phyloP scores from a whole-genome alignment of 2,888 invertebrate genomes.

The Agrilus mali region DNA sequence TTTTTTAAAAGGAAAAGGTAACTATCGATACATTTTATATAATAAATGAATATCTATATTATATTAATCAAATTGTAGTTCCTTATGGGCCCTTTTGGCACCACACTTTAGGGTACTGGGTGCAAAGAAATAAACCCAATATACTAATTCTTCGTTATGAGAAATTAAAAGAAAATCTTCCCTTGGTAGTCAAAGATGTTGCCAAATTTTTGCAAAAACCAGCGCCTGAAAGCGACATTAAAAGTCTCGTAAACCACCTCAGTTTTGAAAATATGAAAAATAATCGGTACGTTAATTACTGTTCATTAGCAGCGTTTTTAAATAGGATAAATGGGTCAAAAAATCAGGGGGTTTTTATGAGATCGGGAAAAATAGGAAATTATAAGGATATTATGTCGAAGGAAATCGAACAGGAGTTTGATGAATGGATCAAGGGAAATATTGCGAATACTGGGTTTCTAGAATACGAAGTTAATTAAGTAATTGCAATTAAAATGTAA shows the following conservation, averaged over 20 bases:
- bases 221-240: slow-evolving; percentile 28
- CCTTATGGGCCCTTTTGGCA: slow-evolving; percentile 21
- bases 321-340: slow-evolving; percentile 27
- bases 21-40: neutral
- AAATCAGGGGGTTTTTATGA: slow-evolving; percentile 32
- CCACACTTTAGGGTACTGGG: slow-evolving; percentile 27
- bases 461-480: too few species aligned
- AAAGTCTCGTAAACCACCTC: slow-evolving; percentile 32
- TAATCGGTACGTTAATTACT: slow-evolving; percentile 36
- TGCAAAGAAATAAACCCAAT: slow-evolving; percentile 23
- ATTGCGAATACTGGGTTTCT: slow-evolving; percentile 41
- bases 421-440: slow-evolving; percentile 56
- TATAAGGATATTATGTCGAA: slow-evolving; percentile 47
- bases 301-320: slow-evolving; percentile 2
- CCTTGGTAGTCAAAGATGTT: slow-evolving; percentile 29
- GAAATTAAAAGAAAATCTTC: slow-evolving; percentile 32
- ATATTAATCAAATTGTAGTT: slow-evolving; percentile 13
- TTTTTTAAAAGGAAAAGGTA: slow-evolving; percentile 6
- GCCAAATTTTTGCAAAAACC: slow-evolving; percentile 31
- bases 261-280: slow-evolving; percentile 40
- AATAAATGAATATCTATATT: neutral
- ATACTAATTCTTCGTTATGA: slow-evolving; percentile 25
- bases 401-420: slow-evolving; percentile 56
- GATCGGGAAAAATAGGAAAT: slow-evolving; percentile 33
- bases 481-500: too few species aligned